These are phyloP conservation scores for Zaprionus vittiger DNA, from an alignment of 1,140 invertebrate genomes.

Conservation along the genomic window DNA sequence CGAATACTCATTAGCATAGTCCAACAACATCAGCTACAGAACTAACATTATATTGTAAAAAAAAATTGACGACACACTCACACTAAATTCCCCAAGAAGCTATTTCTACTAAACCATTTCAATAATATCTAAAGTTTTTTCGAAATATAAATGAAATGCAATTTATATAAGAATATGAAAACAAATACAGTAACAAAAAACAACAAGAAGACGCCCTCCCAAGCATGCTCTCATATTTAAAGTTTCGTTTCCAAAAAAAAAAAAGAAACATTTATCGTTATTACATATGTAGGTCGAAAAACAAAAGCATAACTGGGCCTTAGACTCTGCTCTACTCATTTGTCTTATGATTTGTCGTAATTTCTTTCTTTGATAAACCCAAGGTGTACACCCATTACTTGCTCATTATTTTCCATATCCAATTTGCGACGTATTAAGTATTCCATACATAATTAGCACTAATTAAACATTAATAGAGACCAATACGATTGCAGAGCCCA, in stretches of 20 bases:
- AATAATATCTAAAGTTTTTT: conserved; percentile 30
- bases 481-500: conserved; percentile 15
- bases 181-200: conserved; percentile 28
- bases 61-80: conserved; percentile 21
- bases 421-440: conserved; percentile 39
- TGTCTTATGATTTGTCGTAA: conserved; percentile 32
- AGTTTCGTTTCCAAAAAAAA: conserved; percentile 66
- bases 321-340: conserved; percentile 63
- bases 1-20: conserved; percentile 67
- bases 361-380: not conserved
- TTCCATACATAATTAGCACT: conserved; percentile 44
- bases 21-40: conserved; percentile 36
- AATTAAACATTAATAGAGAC: conserved; percentile 30
- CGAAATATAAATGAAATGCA: conserved; percentile 39
- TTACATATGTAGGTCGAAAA: conserved; percentile 43
- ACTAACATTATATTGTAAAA: conserved; percentile 47
- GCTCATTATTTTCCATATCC: conserved; percentile 1
- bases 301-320: conserved; percentile 54
- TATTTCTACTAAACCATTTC: conserved; percentile 28
- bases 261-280: conserved; percentile 42
- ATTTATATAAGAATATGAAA: conserved; percentile 29
- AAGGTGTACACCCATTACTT: conserved; percentile 1
- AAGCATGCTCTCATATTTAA: conserved; percentile 83
- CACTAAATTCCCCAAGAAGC: conserved; percentile 13
- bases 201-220: conserved; percentile 74